These are phyloP conservation scores for Dasypogon diadema DNA, from an alignment of 2,888 invertebrate species.

Conservation along the genomic window DNA sequence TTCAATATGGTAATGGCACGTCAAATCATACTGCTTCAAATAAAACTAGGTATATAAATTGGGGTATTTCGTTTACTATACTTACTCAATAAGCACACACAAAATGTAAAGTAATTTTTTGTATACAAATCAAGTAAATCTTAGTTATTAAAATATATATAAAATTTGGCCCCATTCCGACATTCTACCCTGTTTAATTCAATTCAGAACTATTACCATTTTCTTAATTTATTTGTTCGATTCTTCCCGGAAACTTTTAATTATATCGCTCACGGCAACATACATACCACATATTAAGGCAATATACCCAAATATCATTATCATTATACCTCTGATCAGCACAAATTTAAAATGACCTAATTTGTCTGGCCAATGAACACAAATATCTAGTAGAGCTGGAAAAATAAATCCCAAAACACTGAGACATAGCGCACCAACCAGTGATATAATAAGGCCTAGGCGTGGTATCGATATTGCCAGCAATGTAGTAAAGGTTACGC, in stretches of 20 bases:
- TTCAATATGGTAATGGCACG: too few relatives aligned
- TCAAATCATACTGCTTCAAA: too few relatives aligned
- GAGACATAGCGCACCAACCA: conserved; percentile 80
- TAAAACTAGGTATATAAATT: too few relatives aligned
- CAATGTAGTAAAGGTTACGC: conserved; percentile 76
- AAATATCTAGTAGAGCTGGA: conserved; percentile 80
- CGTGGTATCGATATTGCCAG: conserved; percentile 78
- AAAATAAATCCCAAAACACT: conserved; percentile 81
- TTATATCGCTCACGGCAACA: conserved; percentile 63
- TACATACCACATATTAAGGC: conserved; percentile 76
- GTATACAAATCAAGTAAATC: too few relatives aligned
- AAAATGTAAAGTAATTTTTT: too few relatives aligned
- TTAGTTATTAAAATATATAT: too few relatives aligned
- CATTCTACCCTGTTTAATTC: too few relatives aligned
- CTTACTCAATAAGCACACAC: too few relatives aligned
- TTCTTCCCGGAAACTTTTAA: conserved; percentile 55
- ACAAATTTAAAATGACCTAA: conserved; percentile 69
- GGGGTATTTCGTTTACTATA: too few relatives aligned
- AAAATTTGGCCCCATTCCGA: too few relatives aligned
- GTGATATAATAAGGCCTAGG: conserved; percentile 79
- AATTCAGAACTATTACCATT: too few relatives aligned
- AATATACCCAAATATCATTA: conserved; percentile 73
- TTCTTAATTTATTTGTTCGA: too few relatives aligned
- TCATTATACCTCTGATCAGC: conserved; percentile 70
- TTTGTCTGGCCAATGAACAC: conserved; percentile 76